Base-by-base conservation (phyloP, 2,888 invertebrate species). In the Galerucella pusilla region DNA sequence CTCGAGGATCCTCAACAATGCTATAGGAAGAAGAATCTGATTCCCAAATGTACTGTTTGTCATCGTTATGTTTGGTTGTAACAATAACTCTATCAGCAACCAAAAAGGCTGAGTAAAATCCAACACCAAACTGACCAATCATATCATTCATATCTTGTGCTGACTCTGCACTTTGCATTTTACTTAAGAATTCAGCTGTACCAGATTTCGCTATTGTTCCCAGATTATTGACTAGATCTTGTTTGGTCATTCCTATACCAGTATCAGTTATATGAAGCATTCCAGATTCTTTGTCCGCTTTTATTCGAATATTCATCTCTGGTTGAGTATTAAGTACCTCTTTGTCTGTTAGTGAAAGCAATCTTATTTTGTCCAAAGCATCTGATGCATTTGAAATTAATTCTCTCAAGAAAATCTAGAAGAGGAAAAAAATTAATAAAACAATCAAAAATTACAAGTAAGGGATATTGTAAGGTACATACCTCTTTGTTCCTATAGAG, bases 121-220 rank as follows among this genome's bases (percentile, higher is more conserved):
- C 99, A 80, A 99, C 99, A 86, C 99, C 99, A 89, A 99, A 99
- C 89, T 98, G 98, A 5, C 99, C 99, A 89, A 99, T 99, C 93
- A 99, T 95, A 89, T 99, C 99, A 86, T 94, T 97, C 89, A 96
- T 92, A 86, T 97, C 96, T 85, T 93, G 92, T 57, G 91, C 87
- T 57, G 91, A 88, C 14, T 90, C 86, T 0, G 88, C 85, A 78
- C 94, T 94, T 86, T 95, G 95, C 92, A 98, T 94, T 89, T 97
- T 97, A 72, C 94, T 92, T 79, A 98, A 90, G 89, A 98, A 98
- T 88, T 98, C 98, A 1, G 97, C 97, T 0, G 98, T 98, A 79
- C 98, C 98, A 4, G 98, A 98, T 88, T 97, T 98, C 68, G 82
- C 81, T 42, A 81, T 81, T 10, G 82, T 83, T 82, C 99, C 99